phyloP scores from a whole-genome alignment of 2,797 vertebrate genomes.

The Xiphophorus birchmanni region DNA sequence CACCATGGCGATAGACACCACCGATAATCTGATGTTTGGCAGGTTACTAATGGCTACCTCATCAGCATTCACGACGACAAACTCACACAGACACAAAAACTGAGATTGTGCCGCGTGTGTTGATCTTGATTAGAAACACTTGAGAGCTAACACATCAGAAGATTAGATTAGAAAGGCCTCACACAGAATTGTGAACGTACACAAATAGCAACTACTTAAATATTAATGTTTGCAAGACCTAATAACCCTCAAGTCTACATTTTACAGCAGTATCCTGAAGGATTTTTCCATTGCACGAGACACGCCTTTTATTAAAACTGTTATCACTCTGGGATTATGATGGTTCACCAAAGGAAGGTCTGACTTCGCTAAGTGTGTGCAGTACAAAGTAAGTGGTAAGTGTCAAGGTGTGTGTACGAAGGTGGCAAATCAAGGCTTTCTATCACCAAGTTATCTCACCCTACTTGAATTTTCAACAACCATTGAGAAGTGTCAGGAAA shows the following conservation, averaged over 20 bases:
- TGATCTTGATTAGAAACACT: constrained; percentile 38
- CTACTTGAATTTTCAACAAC: neutral
- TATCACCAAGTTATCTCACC: neutral
- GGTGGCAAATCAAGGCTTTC: constrained; percentile 6
- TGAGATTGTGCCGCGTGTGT: constrained; percentile 25
- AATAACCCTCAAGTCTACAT: constrained; percentile 13
- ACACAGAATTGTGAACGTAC: constrained; percentile 11
- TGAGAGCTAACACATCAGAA: constrained; percentile 26
- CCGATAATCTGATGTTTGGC: constrained; percentile 56
- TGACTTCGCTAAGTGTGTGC: constrained; percentile 16
- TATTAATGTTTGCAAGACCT: constrained; percentile 5
- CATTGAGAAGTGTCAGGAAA: neutral
- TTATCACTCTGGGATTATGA: constrained; percentile 36
- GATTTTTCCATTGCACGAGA: constrained; percentile 14
- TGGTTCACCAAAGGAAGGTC: constrained; percentile 47
- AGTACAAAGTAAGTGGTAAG: neutral
- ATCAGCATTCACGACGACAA: constrained; percentile 42
- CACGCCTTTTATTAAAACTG: constrained; percentile 37
- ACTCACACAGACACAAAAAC: constrained; percentile 3
- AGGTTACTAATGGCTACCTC: constrained; percentile 55
- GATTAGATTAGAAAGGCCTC: constrained; percentile 30
- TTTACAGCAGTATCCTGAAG: neutral
- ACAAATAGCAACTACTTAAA: constrained; percentile 19
- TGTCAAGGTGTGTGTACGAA: neutral
- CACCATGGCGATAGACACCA: constrained; percentile 44